Evolutionary conservation across 2,888 invertebrate species (phyloP), one percentile per base, ranked within the genome.

Genomic region (Junonia oenone): DNA sequence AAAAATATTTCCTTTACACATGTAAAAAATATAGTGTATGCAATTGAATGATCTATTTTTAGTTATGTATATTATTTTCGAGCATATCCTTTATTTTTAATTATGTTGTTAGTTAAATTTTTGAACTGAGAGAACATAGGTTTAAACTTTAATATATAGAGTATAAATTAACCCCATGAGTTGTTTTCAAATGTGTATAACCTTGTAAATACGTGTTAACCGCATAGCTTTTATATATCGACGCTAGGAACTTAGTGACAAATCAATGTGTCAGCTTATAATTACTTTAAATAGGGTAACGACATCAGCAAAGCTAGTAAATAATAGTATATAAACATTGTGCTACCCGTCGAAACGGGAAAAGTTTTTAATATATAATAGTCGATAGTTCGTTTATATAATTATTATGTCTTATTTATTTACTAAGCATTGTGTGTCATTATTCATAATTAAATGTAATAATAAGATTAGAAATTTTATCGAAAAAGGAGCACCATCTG

Each of bases 181-280:
- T 59, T 22, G 17, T 40, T 40, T 33, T 40, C 46, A 49, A 40
- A 48, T 73, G 61, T 77, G 72, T 86, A 79, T 86, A 81, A 75
- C 75, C 75, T 78, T 83, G 87, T 83, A 81, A 81, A 83, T 83
- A 86, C 69, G 70, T 72, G 68, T 69, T 71, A 77, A 73, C 69
- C 59, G 66, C 70, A 72, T 77, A 67, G 63, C 57, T 77, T 84
- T 84, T 83, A 73, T 84, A 84, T 76, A 75, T 69, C 72, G 68
- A 72, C 68, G 69, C 75, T 79, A 75, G 63, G 52, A 68, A 58
- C 54, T 54, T 66, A 67, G 62, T 52, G 43, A 67, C 59, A 66
- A 66, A 70, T 66, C 62, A 65, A 68, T 65, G 56, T 70, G 66
- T 75, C 71, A 63, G 74, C 73, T 75, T 70, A 43, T 66, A 63